Conservation (phyloP, 2,888 invertebrate genomes). For the Salticus scenicus region DNA sequence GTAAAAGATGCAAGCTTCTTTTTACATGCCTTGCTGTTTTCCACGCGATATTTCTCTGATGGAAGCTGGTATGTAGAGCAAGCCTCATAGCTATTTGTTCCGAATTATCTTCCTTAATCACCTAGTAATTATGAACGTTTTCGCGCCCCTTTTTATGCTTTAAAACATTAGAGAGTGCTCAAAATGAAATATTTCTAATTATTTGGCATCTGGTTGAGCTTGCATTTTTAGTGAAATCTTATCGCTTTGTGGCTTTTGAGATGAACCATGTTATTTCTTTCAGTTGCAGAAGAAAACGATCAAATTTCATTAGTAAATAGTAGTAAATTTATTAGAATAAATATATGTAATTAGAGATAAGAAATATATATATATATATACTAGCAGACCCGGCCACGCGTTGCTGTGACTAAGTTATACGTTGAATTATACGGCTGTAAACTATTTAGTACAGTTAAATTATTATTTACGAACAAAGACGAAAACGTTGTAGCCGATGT, state of each 20-base stretch:
- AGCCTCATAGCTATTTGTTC: background rate
- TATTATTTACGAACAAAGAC: too few relatives aligned
- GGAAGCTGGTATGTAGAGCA: background rate
- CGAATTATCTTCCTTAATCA: conserved; percentile 60
- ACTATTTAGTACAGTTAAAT: too few relatives aligned
- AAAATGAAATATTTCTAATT: conserved; percentile 22
- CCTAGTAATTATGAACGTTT: conserved; percentile 57
- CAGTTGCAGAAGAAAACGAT: too few relatives aligned
- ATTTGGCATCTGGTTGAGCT: background rate
- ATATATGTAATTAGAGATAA: too few relatives aligned
- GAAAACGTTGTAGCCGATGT: too few relatives aligned
- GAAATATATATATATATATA: too few relatives aligned
- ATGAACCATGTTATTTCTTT: too few relatives aligned
- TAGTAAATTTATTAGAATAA: too few relatives aligned
- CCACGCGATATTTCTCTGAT: conserved; percentile 34
- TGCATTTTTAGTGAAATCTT: conserved; percentile 6
- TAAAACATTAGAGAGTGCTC: conserved; percentile 23
- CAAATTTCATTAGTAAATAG: too few relatives aligned
- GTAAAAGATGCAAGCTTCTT: conserved; percentile 33
- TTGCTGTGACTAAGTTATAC: too few relatives aligned
- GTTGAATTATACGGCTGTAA: too few relatives aligned
- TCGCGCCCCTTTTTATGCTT: conserved; percentile 23
- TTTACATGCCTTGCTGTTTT: background rate
- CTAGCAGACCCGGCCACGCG: too few relatives aligned
- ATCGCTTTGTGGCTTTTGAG: background rate